Evolutionary conservation across 2,888 invertebrate species (phyloP).

Genomic region (Cloeon dipterum): DNA sequence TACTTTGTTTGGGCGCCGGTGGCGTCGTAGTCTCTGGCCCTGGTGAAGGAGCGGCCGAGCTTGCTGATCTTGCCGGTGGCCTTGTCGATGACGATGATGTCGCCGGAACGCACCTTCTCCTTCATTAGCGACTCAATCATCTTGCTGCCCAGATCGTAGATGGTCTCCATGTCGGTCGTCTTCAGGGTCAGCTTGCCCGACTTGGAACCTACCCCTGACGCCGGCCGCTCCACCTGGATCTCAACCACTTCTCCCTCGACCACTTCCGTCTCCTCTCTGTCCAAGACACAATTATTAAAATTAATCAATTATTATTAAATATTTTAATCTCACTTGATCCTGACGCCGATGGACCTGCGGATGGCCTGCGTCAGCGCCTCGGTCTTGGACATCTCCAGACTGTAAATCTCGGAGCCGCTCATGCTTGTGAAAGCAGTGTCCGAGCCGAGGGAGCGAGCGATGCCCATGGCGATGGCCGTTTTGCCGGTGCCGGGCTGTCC

Average conservation of each 20-base stretch:
- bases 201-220: constrained; percentile 67
- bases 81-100: constrained; percentile 96
- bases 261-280: constrained; percentile 89
- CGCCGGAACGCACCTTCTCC: constrained; percentile 88
- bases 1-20: constrained; percentile 41
- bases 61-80: constrained; percentile 85
- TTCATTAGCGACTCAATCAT: constrained; percentile 93
- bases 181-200: constrained; percentile 89
- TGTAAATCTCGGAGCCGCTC: constrained; percentile 96
- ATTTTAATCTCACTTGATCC: constrained; percentile 45
- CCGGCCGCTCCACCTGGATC: constrained; percentile 86
- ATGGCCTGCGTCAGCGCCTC: constrained; percentile 94
- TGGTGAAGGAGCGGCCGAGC: constrained; percentile 82
- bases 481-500: constrained; percentile 91
- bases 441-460: constrained; percentile 75
- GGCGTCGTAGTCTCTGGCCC: constrained; percentile 94
- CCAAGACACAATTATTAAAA: background rate
- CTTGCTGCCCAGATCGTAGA: constrained; percentile 94
- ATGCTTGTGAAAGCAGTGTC: constrained; percentile 98
- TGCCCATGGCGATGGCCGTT: constrained; percentile 95
- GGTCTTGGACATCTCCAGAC: constrained; percentile 96
- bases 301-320: background rate
- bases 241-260: constrained; percentile 99
- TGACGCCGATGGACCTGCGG: constrained; percentile 88
- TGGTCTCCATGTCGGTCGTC: constrained; percentile 99